A percentile compares a stretch with the other conserved stretches of the same genome.
Evolutionary conservation across 2,113 vertebrate genomes (phyloP).

Genomic region (Brevimyrus niger): DNA sequence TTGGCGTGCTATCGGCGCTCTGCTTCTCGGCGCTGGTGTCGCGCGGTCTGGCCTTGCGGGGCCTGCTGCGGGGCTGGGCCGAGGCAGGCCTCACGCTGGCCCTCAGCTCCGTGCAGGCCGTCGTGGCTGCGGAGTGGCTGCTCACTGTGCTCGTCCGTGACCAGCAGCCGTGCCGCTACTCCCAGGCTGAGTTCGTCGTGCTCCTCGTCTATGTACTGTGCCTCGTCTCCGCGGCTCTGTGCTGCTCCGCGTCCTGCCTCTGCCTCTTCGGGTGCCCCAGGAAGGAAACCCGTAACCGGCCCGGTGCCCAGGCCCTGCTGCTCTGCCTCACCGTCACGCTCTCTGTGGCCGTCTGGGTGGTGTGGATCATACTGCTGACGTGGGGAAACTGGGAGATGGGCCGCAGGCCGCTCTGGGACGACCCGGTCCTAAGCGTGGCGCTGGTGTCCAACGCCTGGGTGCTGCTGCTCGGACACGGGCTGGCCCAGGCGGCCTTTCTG

Average conservation of each 20-base stretch:
- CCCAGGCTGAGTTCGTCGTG: slow-evolving; percentile 73
- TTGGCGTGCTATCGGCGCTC: slow-evolving; percentile 74
- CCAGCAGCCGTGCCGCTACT: slow-evolving; percentile 41
- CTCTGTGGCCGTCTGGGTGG: slow-evolving; percentile 72
- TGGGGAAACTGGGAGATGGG: slow-evolving; percentile 50
- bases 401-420: slow-evolving; percentile 57
- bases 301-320: slow-evolving; percentile 59
- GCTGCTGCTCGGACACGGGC: slow-evolving; percentile 66
- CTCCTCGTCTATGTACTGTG: slow-evolving; percentile 79
- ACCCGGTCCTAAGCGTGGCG: slow-evolving; percentile 71
- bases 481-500: slow-evolving; percentile 68
- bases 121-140: slow-evolving; percentile 72
- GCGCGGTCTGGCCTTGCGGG: slow-evolving; percentile 63
- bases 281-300: slow-evolving; percentile 48
- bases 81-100: slow-evolving; percentile 53
- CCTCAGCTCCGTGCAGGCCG: slow-evolving; percentile 68
- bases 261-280: slow-evolving; percentile 46
- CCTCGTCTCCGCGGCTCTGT: slow-evolving; percentile 63
- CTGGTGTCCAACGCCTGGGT: slow-evolving; percentile 80
- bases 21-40: slow-evolving; percentile 81
- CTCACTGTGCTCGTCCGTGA: slow-evolving; percentile 59
- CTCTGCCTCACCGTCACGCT: slow-evolving; percentile 67
- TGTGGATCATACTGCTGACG: slow-evolving; percentile 75
- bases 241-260: slow-evolving; percentile 56
- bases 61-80: slow-evolving; percentile 57